Conservation (phyloP, 2,888 invertebrate species). For the Drosophila maculinotata region DNA sequence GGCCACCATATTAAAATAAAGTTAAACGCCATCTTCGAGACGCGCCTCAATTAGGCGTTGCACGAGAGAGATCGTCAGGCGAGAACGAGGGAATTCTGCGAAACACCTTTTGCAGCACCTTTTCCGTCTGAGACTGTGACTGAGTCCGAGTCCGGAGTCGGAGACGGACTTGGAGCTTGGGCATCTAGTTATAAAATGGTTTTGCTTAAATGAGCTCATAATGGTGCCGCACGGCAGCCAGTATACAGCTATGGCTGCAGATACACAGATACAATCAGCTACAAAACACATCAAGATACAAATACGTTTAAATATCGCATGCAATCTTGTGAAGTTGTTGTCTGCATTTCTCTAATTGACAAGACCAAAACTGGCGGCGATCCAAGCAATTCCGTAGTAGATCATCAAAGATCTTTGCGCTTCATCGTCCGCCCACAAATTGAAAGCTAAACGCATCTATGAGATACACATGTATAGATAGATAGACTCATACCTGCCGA, state of each 20-base stretch:
- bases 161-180: not conserved
- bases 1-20: conserved; percentile 65
- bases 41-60: conserved; percentile 54
- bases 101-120: conserved; percentile 54
- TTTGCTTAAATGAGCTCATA: conserved; percentile 35
- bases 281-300: conserved; percentile 3
- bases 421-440: conserved; percentile 56
- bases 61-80: conserved; percentile 49
- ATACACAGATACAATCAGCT: conserved; percentile 11
- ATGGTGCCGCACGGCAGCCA: conserved; percentile 18
- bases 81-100: conserved; percentile 67
- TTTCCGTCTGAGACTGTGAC: not conserved
- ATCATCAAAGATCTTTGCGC: conserved; percentile 74
- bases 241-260: conserved; percentile 19
- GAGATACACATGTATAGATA: conserved; percentile 20
- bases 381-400: conserved; percentile 67
- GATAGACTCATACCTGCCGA: conserved; percentile 46
- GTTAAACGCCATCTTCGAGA: conserved; percentile 75
- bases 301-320: conserved; percentile 59
- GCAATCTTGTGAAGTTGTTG: conserved; percentile 74
- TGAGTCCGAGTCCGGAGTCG: not conserved
- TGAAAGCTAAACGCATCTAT: conserved; percentile 48
- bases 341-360: conserved; percentile 71
- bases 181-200: conserved; percentile 37
- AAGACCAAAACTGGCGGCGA: conserved; percentile 75